Conservation (phyloP, 2,797 vertebrate species). For the Artibeus lituratus region DNA sequence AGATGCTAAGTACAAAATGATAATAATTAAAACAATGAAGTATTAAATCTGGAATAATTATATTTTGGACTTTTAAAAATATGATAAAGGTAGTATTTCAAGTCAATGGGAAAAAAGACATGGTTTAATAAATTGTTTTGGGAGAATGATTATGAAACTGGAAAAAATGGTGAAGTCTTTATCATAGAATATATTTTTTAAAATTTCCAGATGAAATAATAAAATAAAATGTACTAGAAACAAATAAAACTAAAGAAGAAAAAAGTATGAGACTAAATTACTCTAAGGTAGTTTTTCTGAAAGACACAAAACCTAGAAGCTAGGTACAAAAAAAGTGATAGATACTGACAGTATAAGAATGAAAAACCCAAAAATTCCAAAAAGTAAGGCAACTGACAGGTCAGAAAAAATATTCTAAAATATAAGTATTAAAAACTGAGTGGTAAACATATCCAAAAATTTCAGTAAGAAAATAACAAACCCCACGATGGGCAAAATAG, state of each 20-base stretch:
- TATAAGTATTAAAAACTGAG: constrained; percentile 1
- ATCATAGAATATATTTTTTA: neutral
- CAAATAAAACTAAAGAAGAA: constrained; percentile 30
- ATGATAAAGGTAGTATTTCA: neutral
- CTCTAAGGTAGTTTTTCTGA: neutral
- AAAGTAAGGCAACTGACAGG: neutral
- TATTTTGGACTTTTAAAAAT: constrained; percentile 41
- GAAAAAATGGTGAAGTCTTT: neutral
- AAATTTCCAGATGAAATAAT: constrained; percentile 39
- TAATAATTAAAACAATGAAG: constrained; percentile 39
- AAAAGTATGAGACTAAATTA: neutral
- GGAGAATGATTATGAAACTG: constrained; percentile 29
- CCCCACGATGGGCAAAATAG: neutral
- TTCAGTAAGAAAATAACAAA: constrained; percentile 17
- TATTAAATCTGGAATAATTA: constrained; percentile 48
- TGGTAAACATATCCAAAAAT: constrained; percentile 13
- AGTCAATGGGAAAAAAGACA: constrained; percentile 17
- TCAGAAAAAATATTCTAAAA: constrained; percentile 12
- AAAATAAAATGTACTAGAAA: constrained; percentile 45
- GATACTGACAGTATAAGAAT: constrained; percentile 31
- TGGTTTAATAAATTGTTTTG: constrained; percentile 23
- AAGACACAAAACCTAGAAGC: constrained; percentile 36
- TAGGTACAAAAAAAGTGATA: neutral
- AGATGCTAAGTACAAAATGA: constrained; percentile 53
- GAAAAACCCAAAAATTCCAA: constrained; percentile 45